Conservation (phyloP, 92 coral and sea anemone genomes). For the Palythoa grandis region DNA sequence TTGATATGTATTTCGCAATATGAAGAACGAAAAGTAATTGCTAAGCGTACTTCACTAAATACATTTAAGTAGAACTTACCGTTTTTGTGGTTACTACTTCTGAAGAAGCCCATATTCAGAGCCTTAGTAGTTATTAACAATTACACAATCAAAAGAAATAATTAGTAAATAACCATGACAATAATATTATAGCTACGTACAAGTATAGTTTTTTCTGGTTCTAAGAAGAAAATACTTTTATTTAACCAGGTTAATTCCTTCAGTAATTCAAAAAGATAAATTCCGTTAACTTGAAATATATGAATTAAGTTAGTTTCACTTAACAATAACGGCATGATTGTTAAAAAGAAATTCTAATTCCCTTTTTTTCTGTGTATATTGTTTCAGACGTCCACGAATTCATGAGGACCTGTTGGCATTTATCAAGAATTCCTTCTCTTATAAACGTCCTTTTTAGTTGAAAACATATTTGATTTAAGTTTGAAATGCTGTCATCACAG, state of each 20-base stretch:
- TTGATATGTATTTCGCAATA: too few species aligned
- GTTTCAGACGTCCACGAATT: constrained; percentile 31
- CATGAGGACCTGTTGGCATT: constrained; percentile 43
- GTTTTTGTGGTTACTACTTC: too few species aligned
- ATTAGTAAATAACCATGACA: not conserved
- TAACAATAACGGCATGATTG: not conserved
- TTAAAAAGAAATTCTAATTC: constrained; percentile 18
- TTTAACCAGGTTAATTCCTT: not conserved
- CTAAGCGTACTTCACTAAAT: too few species aligned
- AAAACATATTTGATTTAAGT: not conserved
- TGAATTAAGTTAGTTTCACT: not conserved
- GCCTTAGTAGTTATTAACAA: not conserved
- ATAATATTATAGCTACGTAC: too few species aligned
- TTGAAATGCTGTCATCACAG: not conserved
- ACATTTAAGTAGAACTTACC: too few species aligned
- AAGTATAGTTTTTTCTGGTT: too few species aligned
- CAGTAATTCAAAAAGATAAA: not conserved
- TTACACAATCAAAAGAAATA: not conserved
- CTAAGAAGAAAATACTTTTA: too few species aligned
- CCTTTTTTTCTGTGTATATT: constrained; percentile 27
- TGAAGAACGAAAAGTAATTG: too few species aligned
- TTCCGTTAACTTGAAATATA: not conserved
- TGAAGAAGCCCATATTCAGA: too few species aligned
- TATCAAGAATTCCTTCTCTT: not conserved
- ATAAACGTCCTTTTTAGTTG: not conserved